phyloP scores from a whole-genome alignment of 1,140 invertebrate genomes.

The Rhyacophila brunnea region DNA sequence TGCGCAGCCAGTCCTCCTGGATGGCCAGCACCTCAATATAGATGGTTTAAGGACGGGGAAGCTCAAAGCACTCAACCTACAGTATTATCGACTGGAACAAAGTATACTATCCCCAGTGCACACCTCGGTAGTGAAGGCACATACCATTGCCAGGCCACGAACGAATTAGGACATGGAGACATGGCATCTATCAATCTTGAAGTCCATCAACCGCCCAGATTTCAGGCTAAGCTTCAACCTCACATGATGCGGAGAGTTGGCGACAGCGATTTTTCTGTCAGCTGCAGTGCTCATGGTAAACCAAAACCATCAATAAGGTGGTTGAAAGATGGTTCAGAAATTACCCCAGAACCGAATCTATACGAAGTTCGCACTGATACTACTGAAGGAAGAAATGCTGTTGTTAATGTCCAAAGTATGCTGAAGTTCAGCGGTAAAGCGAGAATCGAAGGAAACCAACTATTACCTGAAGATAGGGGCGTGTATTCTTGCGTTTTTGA shows the following conservation, averaged over 20 bases:
- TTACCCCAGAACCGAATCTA: conserved; percentile 69
- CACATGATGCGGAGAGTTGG: conserved; percentile 78
- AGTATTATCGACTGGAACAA: conserved; percentile 71
- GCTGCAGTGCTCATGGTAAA: conserved; percentile 83
- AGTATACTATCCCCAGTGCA: conserved; percentile 81
- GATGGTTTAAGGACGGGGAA: conserved; percentile 79
- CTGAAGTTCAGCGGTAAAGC: conserved; percentile 76
- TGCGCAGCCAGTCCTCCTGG: conserved; percentile 85
- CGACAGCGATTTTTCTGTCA: conserved; percentile 76
- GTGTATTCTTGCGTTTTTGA: conserved; percentile 85
- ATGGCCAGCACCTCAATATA: conserved; percentile 83
- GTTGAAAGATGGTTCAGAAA: conserved; percentile 82
- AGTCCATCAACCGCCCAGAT: conserved; percentile 83
- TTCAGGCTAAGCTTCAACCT: conserved; percentile 79
- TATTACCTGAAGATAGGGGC: conserved; percentile 80
- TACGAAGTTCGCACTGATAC: conserved; percentile 79
- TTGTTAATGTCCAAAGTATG: conserved; percentile 80
- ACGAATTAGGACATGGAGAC: conserved; percentile 83
- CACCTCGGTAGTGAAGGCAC: conserved; percentile 81
- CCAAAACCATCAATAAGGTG: conserved; percentile 80
- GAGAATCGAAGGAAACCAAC: conserved; percentile 69
- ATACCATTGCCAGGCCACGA: conserved; percentile 86
- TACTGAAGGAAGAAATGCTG: conserved; percentile 70
- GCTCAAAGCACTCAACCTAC: conserved; percentile 56
- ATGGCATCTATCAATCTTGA: conserved; percentile 77